Evolutionary conservation across 2,888 invertebrate species (phyloP).

Genomic region (Bellardia bayeri): DNA sequence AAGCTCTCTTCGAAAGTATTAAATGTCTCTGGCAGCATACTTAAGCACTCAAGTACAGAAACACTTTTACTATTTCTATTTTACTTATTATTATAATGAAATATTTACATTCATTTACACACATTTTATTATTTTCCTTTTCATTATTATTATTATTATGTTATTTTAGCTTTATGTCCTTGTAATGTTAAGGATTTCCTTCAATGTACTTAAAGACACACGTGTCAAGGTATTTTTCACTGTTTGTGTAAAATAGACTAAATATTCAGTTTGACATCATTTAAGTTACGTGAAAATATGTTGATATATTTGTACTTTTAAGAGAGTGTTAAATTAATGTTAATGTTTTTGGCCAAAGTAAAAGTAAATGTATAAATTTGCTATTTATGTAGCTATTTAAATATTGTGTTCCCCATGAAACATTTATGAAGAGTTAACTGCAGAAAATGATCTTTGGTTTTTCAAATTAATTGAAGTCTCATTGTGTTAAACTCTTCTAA

Average conservation of each 20-base stretch:
- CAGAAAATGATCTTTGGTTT: too few species aligned
- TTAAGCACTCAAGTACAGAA: not conserved
- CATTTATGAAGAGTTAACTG: too few species aligned
- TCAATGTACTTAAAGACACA: not conserved
- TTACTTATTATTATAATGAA: conserved; percentile 5
- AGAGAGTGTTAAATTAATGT: not conserved
- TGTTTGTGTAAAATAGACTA: conserved; percentile 7
- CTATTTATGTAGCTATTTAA: too few species aligned
- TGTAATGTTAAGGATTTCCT: not conserved
- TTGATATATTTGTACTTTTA: not conserved
- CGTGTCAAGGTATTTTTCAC: conserved; percentile 7
- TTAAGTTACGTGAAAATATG: not conserved
- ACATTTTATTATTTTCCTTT: not conserved
- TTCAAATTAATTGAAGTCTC: too few species aligned
- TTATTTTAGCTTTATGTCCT: conserved; percentile 17
- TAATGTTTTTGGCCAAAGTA: too few species aligned
- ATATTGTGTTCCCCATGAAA: too few species aligned
- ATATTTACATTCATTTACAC: conserved; percentile 4
- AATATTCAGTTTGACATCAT: not conserved
- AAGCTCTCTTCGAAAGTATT: conserved; percentile 8
- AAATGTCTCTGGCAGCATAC: conserved; percentile 17
- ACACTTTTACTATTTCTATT: not conserved
- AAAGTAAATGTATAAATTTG: too few species aligned
- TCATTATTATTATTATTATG: conserved; percentile 2
- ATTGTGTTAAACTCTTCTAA: too few species aligned